Base-by-base conservation (phyloP, 2,888 invertebrate species). In the Lepetodrilus schrolli region DNA sequence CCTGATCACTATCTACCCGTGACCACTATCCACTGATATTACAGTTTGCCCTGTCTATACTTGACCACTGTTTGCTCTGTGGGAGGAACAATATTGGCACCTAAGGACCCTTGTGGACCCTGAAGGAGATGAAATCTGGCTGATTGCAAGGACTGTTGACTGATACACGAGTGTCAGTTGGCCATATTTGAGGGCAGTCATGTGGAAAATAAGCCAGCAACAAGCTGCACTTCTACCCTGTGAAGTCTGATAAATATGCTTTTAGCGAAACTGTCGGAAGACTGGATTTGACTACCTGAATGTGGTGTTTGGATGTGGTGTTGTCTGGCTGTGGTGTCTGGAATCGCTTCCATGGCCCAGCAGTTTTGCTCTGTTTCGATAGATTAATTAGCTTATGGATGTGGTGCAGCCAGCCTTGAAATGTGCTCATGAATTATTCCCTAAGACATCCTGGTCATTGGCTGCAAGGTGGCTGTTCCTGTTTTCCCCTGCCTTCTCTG, bases 171-270 rank as follows among this genome's bases (percentile, higher is more conserved):
- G 58, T 17, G 5, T 58, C 58, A 21, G 58, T 58, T 34, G 7
- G 58, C 58, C 58, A 58, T 58, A 58, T 58, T 58, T 26, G 26
- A 17, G 17, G 17, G n/a, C 58, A 30, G 10, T 17, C 58, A 58
- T 26, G 58, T 58, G 58, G 58, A 58, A 58, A 58, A 58, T 58
- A 58, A 58, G 34, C 26, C 58, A 8, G 58, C 58, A 58, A 58
- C 58, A 58, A 58, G 58, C 58, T 30, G 58, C 34, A 17, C 13
- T 30, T 58, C 34, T 17, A 30, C 30, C 34, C 34, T 58, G 58
- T 58, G 30, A 34, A 30, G 5, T 58, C 30, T 34, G n/a, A n/a
- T n/a, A 13, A 58, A 58, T 30, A 17, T 30, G 58, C 34, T 30
- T 58, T 58, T 10, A 34, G 30, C n/a, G 17, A 58, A 21, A 58